Evolutionary conservation across 2,888 invertebrate genomes (phyloP).

Genomic region (Stenichneumon culpator): DNA sequence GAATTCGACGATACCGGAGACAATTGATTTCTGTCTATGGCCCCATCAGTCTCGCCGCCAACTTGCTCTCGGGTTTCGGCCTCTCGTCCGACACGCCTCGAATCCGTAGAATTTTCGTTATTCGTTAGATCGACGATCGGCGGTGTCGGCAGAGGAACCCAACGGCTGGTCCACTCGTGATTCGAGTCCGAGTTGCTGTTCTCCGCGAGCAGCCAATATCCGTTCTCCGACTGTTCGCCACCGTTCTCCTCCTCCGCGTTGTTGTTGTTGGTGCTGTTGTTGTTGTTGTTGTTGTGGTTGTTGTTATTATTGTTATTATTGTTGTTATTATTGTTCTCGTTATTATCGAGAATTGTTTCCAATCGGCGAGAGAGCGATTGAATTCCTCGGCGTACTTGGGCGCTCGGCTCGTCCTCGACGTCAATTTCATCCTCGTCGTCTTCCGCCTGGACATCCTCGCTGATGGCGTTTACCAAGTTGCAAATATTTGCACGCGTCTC

Average conservation of each 20-base stretch:
- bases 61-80: not conserved
- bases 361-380: slow-evolving; percentile 8
- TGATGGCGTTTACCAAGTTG: not conserved
- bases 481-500: not conserved
- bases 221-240: slow-evolving; percentile 80
- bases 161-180: slow-evolving; percentile 80
- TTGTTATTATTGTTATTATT: slow-evolving; percentile 38
- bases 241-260: slow-evolving; percentile 68
- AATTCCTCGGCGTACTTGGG: not conserved
- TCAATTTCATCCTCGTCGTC: slow-evolving; percentile 18
- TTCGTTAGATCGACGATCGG: slow-evolving; percentile 64
- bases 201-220: slow-evolving; percentile 82
- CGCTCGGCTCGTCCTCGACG: slow-evolving; percentile 17
- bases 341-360: slow-evolving; percentile 5
- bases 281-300: slow-evolving; percentile 39
- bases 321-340: slow-evolving; percentile 42
- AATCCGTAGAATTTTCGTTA: slow-evolving; percentile 24
- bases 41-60: slow-evolving; percentile 18
- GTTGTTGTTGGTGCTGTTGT: slow-evolving; percentile 38
- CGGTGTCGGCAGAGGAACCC: slow-evolving; percentile 78
- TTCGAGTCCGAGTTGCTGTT: slow-evolving; percentile 82
- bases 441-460: not conserved
- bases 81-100: not conserved
- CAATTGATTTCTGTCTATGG: slow-evolving; percentile 71
- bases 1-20: slow-evolving; percentile 78